Conservation (phyloP, 2,113 vertebrate species). For the Hydrolagus affinis region DNA sequence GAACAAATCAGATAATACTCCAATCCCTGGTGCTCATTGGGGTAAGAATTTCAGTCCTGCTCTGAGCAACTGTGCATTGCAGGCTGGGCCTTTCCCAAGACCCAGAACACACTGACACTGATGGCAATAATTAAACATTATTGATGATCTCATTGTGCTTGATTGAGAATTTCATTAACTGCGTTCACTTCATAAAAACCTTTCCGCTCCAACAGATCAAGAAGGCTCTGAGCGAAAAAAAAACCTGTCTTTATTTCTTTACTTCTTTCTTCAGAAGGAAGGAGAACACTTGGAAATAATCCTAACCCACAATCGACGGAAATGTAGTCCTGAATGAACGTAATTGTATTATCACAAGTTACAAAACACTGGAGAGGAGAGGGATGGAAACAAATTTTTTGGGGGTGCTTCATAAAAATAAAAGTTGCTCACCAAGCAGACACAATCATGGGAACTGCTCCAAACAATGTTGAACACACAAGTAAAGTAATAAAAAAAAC, state of each 20-base stretch:
- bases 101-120: slow-evolving; percentile 8
- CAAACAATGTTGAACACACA: slow-evolving; percentile 2
- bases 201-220: slow-evolving; percentile 36
- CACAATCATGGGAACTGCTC: not conserved
- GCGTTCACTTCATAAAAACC: slow-evolving; percentile 36
- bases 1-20: not conserved
- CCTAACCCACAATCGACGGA: not conserved
- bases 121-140: slow-evolving; percentile 43
- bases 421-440: not conserved
- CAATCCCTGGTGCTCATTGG: not conserved
- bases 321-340: not conserved
- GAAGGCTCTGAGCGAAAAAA: slow-evolving; percentile 30
- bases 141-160: slow-evolving; percentile 39
- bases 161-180: slow-evolving; percentile 39
- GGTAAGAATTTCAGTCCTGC: not conserved
- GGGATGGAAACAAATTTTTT: no score
- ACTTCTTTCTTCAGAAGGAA: not conserved
- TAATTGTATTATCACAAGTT: not conserved
- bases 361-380: not conserved
- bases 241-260: no score
- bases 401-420: not conserved
- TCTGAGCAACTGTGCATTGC: not conserved
- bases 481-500: slow-evolving; percentile 27
- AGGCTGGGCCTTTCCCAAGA: not conserved
- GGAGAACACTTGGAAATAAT: not conserved